Conservation (phyloP, 23 tunicate species). For the Trididemnum miniatum region DNA sequence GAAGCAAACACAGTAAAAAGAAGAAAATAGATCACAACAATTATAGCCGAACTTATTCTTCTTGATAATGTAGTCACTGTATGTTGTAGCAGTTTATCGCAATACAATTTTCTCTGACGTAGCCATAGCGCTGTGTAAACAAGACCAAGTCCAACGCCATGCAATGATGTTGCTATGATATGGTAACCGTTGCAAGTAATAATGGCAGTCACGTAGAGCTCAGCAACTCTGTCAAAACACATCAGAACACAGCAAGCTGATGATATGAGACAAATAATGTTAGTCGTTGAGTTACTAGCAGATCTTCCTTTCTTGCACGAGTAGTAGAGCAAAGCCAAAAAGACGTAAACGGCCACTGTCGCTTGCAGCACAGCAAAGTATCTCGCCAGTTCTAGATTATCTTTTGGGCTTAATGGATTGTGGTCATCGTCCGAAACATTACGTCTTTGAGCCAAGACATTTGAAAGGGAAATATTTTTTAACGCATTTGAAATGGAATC, state of each 20-base stretch:
- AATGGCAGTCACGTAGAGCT: not conserved
- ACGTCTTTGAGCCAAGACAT: too few species aligned
- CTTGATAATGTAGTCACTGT: constrained; percentile 5
- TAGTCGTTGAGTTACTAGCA: not conserved
- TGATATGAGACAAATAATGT: not conserved
- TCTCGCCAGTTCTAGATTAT: not conserved
- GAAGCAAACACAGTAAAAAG: not conserved
- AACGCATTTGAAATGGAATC: too few species aligned
- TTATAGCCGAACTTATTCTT: not conserved
- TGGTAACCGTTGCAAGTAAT: constrained; percentile 1
- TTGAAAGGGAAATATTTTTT: too few species aligned
- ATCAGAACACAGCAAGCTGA: constrained; percentile 11
- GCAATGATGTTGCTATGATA: not conserved
- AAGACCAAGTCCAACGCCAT: constrained; percentile 18
- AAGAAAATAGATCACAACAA: constrained; percentile 19
- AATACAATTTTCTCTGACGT: constrained; percentile 20
- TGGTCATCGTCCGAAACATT: too few species aligned
- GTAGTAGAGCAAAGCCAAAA: not conserved
- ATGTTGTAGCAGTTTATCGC: constrained; percentile 8
- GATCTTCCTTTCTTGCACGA: not conserved
- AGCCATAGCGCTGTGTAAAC: constrained; percentile 26
- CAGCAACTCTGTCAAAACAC: constrained; percentile 13
- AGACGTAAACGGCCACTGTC: not conserved
- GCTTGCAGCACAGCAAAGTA: not conserved
- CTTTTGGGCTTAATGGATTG: too few species aligned